phyloP scores from a whole-genome alignment of 1,140 invertebrate genomes.

The Drosophila watanabei region DNA sequence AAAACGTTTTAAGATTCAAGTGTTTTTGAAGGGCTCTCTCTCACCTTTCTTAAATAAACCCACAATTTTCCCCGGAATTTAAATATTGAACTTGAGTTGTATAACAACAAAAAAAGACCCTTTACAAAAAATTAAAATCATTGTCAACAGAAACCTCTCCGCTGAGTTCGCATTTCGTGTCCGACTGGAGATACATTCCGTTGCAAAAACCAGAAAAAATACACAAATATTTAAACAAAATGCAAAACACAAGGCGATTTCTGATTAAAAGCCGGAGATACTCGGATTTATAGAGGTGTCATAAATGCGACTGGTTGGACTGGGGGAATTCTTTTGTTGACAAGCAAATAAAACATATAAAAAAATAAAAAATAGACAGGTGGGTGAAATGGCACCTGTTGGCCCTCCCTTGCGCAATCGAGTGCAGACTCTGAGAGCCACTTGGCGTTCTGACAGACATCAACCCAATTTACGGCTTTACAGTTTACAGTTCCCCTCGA shows the following conservation, averaged over 20 bases:
- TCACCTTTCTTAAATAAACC: conserved; percentile 19
- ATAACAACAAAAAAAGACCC: not conserved
- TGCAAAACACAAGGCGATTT: conserved; percentile 56
- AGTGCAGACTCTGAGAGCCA: conserved; percentile 46
- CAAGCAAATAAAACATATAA: conserved; percentile 15
- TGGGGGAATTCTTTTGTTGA: conserved; percentile 30
- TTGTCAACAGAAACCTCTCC: conserved; percentile 62
- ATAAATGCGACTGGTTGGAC: conserved; percentile 24
- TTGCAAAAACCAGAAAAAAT: conserved; percentile 57
- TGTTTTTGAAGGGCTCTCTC: conserved; percentile 8
- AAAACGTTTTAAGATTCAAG: conserved; percentile 2
- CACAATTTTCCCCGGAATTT: conserved; percentile 39
- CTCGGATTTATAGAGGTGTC: conserved; percentile 32
- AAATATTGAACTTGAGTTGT: conserved; percentile 33
- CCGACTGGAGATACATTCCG: conserved; percentile 62
- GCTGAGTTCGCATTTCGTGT: conserved; percentile 59
- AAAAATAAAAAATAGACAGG: not conserved
- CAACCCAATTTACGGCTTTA: conserved; percentile 61
- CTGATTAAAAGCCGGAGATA: conserved; percentile 59
- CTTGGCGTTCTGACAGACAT: conserved; percentile 63
- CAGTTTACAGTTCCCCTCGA: conserved; percentile 30
- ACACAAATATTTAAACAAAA: conserved; percentile 69
- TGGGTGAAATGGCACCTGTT: conserved; percentile 35
- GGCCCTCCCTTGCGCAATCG: conserved; percentile 44
- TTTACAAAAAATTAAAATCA: conserved; percentile 57